Conservation (phyloP, 2,113 vertebrate genomes). For the Dinomys branickii region DNA sequence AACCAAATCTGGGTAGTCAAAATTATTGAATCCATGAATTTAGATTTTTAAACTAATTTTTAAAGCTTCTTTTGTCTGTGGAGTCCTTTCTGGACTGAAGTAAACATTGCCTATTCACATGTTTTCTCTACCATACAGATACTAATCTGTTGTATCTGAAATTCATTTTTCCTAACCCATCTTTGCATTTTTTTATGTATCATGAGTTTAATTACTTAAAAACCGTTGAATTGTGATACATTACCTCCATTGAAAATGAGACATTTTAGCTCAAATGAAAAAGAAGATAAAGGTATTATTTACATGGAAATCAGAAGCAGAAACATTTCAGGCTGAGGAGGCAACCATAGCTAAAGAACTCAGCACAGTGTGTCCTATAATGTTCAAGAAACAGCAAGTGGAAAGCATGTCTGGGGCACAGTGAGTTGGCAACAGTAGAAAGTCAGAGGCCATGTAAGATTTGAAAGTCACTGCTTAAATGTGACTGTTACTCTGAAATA, state of each 20-base stretch:
- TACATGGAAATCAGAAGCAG: background rate
- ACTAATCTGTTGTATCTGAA: background rate
- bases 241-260: constrained; percentile 28
- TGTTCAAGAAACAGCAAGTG: background rate
- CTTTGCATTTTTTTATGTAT: background rate
- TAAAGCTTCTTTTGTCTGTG: background rate
- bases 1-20: background rate
- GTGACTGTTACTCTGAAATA: background rate
- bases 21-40: background rate
- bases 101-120: background rate
- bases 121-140: background rate
- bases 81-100: background rate
- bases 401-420: background rate
- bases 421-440: background rate
- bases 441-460: background rate
- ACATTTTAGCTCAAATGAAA: background rate
- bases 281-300: background rate
- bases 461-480: background rate
- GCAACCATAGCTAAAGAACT: background rate
- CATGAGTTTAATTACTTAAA: background rate
- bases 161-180: background rate
- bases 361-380: background rate
- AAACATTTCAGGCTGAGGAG: background rate
- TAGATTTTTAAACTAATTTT: background rate
- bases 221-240: background rate